Percentiles rank a stretch among this genome's conserved stretches.
Conservation (phyloP, 2,113 vertebrate genomes). For the Cisticola juncidis region DNA sequence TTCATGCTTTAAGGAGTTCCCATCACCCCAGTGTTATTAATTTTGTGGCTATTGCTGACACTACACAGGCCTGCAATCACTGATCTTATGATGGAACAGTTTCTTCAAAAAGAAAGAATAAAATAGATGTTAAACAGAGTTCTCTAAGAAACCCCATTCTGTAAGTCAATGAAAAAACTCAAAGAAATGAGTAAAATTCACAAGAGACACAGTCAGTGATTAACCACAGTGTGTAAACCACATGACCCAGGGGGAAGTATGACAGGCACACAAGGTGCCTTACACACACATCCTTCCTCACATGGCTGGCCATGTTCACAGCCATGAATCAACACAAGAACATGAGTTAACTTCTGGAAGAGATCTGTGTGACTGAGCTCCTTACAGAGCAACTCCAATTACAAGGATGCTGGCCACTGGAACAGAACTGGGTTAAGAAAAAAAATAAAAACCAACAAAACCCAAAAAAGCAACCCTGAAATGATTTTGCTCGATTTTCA, state of each 20-base stretch:
- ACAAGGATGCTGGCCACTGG: background rate
- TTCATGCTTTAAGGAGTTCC: background rate
- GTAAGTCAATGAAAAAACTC: background rate
- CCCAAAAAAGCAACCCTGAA: background rate
- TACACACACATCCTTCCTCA: slow-evolving; percentile 18
- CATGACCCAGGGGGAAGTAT: slow-evolving; percentile 27
- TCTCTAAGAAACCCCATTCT: background rate
- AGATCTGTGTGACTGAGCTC: background rate
- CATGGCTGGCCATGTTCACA: background rate
- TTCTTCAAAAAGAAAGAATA: background rate
- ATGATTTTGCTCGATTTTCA: slow-evolving; percentile 24
- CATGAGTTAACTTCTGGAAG: background rate
- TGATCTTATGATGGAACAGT: background rate
- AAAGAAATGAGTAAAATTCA: slow-evolving; percentile 23
- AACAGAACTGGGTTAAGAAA: background rate
- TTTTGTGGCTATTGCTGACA: background rate
- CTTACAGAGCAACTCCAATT: background rate
- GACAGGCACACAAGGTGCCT: background rate
- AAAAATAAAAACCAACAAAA: background rate
- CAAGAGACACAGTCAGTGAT: slow-evolving; percentile 9
- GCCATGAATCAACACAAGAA: background rate
- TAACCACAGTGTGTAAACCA: slow-evolving; percentile 20
- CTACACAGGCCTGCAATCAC: background rate
- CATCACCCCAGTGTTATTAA: background rate
- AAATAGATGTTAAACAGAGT: background rate